Conservation (phyloP, 2,797 vertebrate species). For the Danio tinwini region DNA sequence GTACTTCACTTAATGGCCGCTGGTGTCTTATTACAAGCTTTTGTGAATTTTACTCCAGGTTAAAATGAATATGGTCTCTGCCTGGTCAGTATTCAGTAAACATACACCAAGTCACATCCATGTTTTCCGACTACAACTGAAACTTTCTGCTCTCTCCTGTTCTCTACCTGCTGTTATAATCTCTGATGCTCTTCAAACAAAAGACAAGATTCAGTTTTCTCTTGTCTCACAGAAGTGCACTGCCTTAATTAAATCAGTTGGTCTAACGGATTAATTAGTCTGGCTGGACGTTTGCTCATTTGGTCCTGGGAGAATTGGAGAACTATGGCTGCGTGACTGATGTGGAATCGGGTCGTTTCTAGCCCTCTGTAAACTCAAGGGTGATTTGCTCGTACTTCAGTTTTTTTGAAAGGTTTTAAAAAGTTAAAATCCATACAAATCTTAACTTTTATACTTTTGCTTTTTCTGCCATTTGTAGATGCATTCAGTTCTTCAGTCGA, state of each 20-base stretch:
- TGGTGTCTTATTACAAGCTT: too few relatives aligned
- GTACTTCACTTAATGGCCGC: too few relatives aligned
- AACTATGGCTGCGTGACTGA: conserved; percentile 21
- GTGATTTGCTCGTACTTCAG: neutral
- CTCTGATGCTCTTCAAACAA: conserved; percentile 21
- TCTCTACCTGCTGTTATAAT: conserved; percentile 26
- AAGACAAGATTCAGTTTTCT: conserved; percentile 22
- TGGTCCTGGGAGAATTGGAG: conserved; percentile 20
- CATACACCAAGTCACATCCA: neutral
- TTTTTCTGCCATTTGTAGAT: conserved; percentile 32
- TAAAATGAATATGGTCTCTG: too few relatives aligned
- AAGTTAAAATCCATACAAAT: conserved; percentile 32
- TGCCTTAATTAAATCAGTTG: conserved; percentile 57
- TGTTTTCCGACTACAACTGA: neutral
- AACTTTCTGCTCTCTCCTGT: neutral
- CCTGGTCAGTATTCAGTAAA: neutral
- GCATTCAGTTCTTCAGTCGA: conserved; percentile 39
- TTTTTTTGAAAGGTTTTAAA: conserved; percentile 14
- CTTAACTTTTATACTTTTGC: conserved; percentile 27
- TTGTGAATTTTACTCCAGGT: too few relatives aligned
- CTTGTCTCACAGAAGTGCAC: conserved; percentile 39
- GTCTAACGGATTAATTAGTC: conserved; percentile 53
- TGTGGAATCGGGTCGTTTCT: conserved; percentile 25
- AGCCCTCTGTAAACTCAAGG: neutral
- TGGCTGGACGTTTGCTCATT: conserved; percentile 37